phyloP scores from a whole-genome alignment of 2,797 vertebrate genomes.

The Phyllotis vaccarum region DNA sequence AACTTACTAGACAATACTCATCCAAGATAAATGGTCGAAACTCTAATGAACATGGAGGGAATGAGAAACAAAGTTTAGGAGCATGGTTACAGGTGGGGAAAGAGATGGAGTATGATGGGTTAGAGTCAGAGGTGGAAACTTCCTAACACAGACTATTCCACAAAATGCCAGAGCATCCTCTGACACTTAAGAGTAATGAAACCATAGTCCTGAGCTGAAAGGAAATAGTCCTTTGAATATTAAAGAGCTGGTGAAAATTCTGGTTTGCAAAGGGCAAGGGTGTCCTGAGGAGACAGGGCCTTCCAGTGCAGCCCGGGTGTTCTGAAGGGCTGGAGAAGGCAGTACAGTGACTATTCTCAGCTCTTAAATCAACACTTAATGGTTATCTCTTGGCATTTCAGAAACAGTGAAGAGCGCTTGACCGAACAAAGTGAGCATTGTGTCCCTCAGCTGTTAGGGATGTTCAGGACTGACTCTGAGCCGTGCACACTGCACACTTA shows the following conservation, averaged over 20 bases:
- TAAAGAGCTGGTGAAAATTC: not conserved
- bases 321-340: not conserved
- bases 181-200: not conserved
- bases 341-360: accelerated
- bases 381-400: slow-evolving; percentile 79
- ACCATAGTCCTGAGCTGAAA: not conserved
- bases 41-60: not conserved
- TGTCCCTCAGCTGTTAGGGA: slow-evolving; percentile 76
- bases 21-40: not conserved
- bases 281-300: not conserved
- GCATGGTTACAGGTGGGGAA: not conserved
- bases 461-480: slow-evolving; percentile 73
- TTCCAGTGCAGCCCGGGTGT: accelerated
- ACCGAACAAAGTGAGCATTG: slow-evolving; percentile 82
- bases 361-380: slow-evolving; percentile 70
- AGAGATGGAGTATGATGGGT: not conserved
- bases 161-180: not conserved
- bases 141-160: not conserved
- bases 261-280: not conserved
- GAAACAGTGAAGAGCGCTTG: slow-evolving; percentile 78
- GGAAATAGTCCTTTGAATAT: not conserved
- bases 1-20: not conserved
- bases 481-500: slow-evolving; percentile 74
- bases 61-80: not conserved
- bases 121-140: not conserved